phyloP scores from a whole-genome alignment of 2,113 vertebrate species.

The Erinaceus europaeus region DNA sequence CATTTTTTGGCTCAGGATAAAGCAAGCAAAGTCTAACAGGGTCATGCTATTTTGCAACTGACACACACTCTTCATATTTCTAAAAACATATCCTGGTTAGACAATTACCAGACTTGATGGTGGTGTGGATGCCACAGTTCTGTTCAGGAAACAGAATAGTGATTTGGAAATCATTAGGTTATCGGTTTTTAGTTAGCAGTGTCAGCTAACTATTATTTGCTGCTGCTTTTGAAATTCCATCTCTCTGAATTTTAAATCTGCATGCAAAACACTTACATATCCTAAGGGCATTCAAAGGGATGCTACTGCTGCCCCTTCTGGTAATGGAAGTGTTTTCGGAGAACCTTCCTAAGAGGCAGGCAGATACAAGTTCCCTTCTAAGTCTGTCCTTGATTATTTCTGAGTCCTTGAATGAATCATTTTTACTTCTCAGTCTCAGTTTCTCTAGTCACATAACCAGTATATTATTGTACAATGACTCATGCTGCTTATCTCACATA shows the following conservation, averaged over 20 bases:
- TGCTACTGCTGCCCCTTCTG: not conserved
- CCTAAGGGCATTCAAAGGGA: not conserved
- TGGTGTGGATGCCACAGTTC: conserved; percentile 63
- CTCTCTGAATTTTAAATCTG: conserved; percentile 37
- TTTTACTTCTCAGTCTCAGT: conserved; percentile 23
- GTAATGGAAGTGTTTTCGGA: conserved; percentile 14
- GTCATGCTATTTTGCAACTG: conserved; percentile 83
- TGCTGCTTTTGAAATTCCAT: not conserved
- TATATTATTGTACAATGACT: not conserved
- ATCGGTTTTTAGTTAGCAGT: conserved; percentile 32
- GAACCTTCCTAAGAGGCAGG: not conserved
- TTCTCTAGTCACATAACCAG: not conserved
- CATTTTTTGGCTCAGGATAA: conserved; percentile 82
- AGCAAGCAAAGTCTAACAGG: conserved; percentile 82
- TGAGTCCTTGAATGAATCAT: conserved; percentile 34
- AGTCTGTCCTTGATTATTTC: conserved; percentile 1
- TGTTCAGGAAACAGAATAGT: not conserved
- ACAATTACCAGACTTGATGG: conserved; percentile 71
- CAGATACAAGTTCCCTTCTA: not conserved
- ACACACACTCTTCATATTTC: conserved; percentile 80
- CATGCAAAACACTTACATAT: conserved; percentile 16
- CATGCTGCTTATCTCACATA: conserved; percentile 39
- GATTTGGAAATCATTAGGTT: not conserved
- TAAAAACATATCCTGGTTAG: conserved; percentile 74
- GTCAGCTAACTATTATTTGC: not conserved